A percentile compares a stretch with the other conserved stretches of the same genome.
phyloP scores from a whole-genome alignment of 1,140 invertebrate species.

The Euschistus heros region DNA sequence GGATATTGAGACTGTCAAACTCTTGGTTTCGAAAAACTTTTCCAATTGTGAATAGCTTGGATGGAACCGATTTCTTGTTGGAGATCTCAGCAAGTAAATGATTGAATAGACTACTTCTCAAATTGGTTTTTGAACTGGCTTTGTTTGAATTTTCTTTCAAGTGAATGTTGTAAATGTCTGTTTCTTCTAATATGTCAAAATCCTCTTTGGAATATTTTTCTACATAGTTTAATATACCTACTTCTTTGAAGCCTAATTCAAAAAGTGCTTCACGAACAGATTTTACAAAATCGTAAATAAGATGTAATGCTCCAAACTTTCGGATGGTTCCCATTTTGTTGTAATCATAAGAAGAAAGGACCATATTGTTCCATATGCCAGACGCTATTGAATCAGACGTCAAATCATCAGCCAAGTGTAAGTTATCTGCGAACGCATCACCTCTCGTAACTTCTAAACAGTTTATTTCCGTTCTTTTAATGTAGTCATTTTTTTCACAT shows the following conservation, averaged over 20 bases:
- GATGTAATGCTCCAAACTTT: neutral
- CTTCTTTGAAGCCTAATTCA: neutral
- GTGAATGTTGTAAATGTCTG: no score
- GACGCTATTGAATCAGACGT: neutral
- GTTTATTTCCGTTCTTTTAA: no score
- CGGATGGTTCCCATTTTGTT: neutral
- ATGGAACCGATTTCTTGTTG: neutral
- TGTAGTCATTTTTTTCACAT: no score
- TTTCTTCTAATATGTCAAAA: no score
- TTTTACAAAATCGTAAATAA: neutral
- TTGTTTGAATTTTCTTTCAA: no score
- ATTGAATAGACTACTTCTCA: neutral
- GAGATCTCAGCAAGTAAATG: neutral
- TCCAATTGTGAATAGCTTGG: neutral
- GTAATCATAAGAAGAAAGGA: neutral
- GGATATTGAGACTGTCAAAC: neutral
- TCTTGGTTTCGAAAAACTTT: constrained; percentile 1
- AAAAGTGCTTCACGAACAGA: neutral
- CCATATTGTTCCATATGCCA: neutral
- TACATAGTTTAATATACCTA: no score
- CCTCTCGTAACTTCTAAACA: no score
- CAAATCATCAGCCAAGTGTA: no score
- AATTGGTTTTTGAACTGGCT: neutral
- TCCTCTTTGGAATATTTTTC: no score
- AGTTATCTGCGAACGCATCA: no score